A percentile compares a stretch with the other conserved stretches of the same genome.
phyloP scores from a whole-genome alignment of 1,140 invertebrate species.

The Lutraria rhynchaena region DNA sequence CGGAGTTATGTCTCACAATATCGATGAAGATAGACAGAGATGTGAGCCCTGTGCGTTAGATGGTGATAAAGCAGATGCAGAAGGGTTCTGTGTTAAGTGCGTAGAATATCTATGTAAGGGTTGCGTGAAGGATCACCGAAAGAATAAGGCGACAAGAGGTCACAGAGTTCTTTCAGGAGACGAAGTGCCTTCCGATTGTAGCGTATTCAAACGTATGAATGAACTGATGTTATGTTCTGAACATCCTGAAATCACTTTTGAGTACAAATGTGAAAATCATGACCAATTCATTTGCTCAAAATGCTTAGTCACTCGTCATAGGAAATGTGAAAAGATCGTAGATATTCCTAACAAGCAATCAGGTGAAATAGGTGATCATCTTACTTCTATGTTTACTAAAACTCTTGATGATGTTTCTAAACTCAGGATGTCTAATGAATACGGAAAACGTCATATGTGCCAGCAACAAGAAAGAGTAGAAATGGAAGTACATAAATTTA shows the following conservation, averaged over 20 bases:
- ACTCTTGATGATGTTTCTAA: not conserved
- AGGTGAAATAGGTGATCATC: not conserved
- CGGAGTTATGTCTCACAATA: too few relatives aligned
- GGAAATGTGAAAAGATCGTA: conserved; percentile 9
- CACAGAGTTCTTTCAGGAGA: conserved; percentile 5
- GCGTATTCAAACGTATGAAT: not conserved
- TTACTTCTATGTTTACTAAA: not conserved
- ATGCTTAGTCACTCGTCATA: not conserved
- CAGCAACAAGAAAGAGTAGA: not conserved
- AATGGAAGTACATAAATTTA: not conserved
- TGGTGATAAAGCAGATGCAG: not conserved
- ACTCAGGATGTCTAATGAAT: not conserved
- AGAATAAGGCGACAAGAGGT: conserved; percentile 6
- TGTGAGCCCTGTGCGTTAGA: conserved; percentile 26
- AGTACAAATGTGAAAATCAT: conserved; percentile 22
- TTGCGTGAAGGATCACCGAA: conserved; percentile 8
- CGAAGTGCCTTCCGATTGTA: not conserved
- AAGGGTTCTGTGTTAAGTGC: conserved; percentile 7
- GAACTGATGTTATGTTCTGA: conserved; percentile 2
- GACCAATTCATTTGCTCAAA: not conserved
- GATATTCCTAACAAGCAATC: not conserved
- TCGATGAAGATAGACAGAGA: too few relatives aligned
- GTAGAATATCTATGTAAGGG: not conserved
- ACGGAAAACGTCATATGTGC: not conserved
- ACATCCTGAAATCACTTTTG: not conserved